Evolutionary conservation across 2,797 vertebrate genomes (phyloP), one percentile per base, ranked within the genome.

Genomic region (Phoeniculus purpureus): DNA sequence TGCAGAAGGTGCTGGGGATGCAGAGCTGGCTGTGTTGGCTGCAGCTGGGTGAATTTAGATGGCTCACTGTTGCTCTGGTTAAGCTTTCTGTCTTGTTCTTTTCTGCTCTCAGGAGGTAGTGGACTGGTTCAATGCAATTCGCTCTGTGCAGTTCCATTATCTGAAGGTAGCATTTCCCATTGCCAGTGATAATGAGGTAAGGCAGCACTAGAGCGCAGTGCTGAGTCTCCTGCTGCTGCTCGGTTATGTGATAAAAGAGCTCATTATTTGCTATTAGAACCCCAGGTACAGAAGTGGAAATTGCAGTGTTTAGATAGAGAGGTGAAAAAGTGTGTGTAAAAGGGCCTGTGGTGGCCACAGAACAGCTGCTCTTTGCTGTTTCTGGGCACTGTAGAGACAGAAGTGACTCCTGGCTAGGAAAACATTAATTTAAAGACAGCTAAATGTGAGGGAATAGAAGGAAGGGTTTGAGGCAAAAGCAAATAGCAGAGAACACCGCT

Each of bases 121-220:
- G 27, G 98, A 98, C 96, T 99, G 98, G 98, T 98, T 98, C 95
- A 99, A 99, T 17, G 97, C 98, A 20, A 98, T 99, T 72, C 98
- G 98, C 32, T 98, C 98, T 0, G 97, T 98, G 89, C 98, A 99
- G 97, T 97, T 99, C 90, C 98, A 98, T 92, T 99, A 99, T 81
- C 97, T 99, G 84, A 98, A 98, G 94, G 98, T 99, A 91, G 98
- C 98, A 3, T 99, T 99, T 95, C 98, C 98, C 10, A 98, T 98
- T 50, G 98, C 98, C 48, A 98, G 97, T 0, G 98, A 99, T 59
- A 85, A 96, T 19, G 98, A 99, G 98, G 98, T 99, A 95, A 97
- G 90, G 85, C 58, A 80, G 85, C 80, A 22, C 71, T 22, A 51
- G 27, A 56, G 25, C 1, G 1, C 3, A 0, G 48, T 52, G 66